Percentiles rank a stretch among this genome's conserved stretches.
Evolutionary conservation across 2,113 vertebrate genomes (phyloP).

Genomic region (Ctenodactylus gundi): DNA sequence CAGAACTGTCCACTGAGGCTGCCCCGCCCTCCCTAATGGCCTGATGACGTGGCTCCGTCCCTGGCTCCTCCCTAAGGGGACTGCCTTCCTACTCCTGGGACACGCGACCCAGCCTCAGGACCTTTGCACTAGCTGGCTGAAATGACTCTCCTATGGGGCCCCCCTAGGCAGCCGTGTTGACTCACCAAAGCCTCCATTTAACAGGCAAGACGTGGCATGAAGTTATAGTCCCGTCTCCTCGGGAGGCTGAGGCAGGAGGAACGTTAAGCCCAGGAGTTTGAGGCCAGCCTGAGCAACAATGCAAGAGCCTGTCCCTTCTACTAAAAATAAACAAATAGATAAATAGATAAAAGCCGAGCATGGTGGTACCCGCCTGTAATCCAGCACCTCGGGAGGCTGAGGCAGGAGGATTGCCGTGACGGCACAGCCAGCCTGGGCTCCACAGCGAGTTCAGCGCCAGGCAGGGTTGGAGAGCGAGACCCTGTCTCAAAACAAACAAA

Average conservation of each 20-base stretch:
- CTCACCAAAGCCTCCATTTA: background rate
- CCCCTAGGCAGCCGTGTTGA: accelerated
- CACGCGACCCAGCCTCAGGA: background rate
- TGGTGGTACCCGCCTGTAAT: background rate
- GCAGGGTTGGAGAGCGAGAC: too few species aligned
- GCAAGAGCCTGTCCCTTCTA: background rate
- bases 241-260: background rate
- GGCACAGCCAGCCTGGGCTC: too few species aligned
- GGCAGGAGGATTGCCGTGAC: background rate
- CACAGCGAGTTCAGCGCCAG: too few species aligned
- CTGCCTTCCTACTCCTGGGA: accelerated
- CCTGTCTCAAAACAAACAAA: background rate
- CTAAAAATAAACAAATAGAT: too few species aligned
- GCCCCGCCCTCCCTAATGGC: background rate
- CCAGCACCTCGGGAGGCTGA: background rate
- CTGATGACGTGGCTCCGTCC: background rate
- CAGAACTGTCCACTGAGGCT: background rate
- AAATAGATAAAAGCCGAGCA: too few species aligned
- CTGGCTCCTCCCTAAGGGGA: background rate
- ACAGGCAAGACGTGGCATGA: background rate
- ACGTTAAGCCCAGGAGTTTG: background rate
- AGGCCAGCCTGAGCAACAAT: background rate
- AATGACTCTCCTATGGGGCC: accelerated
- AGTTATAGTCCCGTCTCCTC: background rate
- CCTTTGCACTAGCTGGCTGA: background rate